Evolutionary conservation across 2,888 invertebrate genomes (phyloP).

Genomic region (Homarus gammarus): DNA sequence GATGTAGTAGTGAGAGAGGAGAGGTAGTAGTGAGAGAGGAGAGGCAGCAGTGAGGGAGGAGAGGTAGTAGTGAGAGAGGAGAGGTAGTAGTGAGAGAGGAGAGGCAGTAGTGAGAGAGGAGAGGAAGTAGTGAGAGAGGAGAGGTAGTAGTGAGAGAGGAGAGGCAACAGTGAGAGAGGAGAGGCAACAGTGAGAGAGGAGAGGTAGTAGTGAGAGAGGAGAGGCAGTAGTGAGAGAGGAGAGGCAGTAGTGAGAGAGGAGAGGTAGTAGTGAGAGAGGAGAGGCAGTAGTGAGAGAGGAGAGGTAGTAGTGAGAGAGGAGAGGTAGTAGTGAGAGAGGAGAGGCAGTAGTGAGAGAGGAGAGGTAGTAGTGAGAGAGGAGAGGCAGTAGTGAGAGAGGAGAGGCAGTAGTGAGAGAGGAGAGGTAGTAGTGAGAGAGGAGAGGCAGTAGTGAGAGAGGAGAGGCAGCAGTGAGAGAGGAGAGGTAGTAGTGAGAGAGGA

Average conservation of each 20-base stretch:
- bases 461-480: slow-evolving; percentile 12
- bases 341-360: slow-evolving; percentile 16
- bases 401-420: background rate
- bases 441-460: no score
- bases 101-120: background rate
- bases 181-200: background rate
- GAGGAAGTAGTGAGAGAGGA: no score
- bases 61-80: background rate
- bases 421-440: background rate
- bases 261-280: background rate
- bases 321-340: slow-evolving; percentile 16
- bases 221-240: background rate
- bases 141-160: background rate
- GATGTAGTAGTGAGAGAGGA: no score
- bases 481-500: background rate
- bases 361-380: background rate
- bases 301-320: no score
- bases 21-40: no score
- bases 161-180: background rate
- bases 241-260: background rate
- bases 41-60: no score
- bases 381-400: background rate
- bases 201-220: background rate
- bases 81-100: background rate
- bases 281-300: background rate